These are phyloP conservation scores for Umimayanthus chanpuru DNA, from an alignment of 92 coral and sea anemone genomes.

Conservation along the genomic window DNA sequence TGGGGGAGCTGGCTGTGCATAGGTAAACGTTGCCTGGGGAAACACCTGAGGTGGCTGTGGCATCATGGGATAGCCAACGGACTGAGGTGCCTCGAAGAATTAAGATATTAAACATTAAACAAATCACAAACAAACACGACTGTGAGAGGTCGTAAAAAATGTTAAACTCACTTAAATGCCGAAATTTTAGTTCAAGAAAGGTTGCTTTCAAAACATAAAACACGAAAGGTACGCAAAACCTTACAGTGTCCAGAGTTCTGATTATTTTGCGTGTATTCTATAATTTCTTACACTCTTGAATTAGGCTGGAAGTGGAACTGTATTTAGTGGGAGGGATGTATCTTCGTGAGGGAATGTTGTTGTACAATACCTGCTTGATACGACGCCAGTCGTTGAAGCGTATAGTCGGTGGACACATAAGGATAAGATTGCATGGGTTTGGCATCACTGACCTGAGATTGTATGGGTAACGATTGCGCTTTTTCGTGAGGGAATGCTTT, in stretches of 20 bases:
- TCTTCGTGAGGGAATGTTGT: not conserved
- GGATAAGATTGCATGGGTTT: conserved; percentile 21
- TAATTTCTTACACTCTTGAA: too few relatives aligned
- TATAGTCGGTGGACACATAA: not conserved
- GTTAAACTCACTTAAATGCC: not conserved
- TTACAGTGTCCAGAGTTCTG: too few relatives aligned
- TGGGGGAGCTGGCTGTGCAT: conserved; percentile 60
- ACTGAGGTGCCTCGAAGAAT: conserved; percentile 52
- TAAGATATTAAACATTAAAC: not conserved
- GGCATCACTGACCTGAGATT: not conserved
- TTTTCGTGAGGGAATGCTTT: too few relatives aligned
- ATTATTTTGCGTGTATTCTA: too few relatives aligned
- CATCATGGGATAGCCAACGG: conserved; percentile 75
- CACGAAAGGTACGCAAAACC: too few relatives aligned
- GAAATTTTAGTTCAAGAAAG: too few relatives aligned
- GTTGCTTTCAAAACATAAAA: too few relatives aligned
- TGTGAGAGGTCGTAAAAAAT: not conserved
- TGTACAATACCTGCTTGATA: not conserved
- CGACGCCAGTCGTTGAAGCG: not conserved
- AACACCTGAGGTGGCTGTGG: conserved; percentile 72
- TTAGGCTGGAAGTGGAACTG: not conserved
- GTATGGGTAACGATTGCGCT: conserved; percentile 2
- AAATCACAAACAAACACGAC: not conserved
- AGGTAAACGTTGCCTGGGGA: conserved; percentile 56
- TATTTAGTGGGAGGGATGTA: not conserved